Evolutionary conservation across 2,888 invertebrate genomes (phyloP).

Genomic region (Pollenia amentaria): DNA sequence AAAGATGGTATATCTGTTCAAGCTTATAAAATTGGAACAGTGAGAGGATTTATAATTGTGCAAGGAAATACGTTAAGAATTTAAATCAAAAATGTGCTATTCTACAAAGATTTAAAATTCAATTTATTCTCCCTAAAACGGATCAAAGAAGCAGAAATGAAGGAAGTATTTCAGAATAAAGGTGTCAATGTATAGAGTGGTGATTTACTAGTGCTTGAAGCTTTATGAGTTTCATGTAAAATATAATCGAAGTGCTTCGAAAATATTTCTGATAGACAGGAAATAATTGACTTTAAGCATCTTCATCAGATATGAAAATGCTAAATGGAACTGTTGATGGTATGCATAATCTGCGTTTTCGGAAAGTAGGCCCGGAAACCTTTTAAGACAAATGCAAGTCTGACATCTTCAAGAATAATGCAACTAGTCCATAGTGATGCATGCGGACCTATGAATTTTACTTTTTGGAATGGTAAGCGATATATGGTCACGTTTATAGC

Average conservation of each 20-base stretch:
- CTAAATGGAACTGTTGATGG: no score
- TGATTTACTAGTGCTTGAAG: neutral
- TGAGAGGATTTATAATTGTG: no score
- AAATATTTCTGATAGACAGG: no score
- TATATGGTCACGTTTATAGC: slow-evolving; percentile 16
- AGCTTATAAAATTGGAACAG: no score
- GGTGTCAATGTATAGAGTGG: neutral
- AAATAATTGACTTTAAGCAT: no score
- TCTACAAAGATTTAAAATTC: slow-evolving; percentile 7
- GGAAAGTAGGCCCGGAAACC: no score
- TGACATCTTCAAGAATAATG: neutral
- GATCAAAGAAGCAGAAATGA: slow-evolving; percentile 9
- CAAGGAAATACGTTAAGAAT: no score
- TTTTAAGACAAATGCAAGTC: neutral
- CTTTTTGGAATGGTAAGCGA: slow-evolving; percentile 12
- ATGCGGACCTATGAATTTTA: slow-evolving; percentile 14
- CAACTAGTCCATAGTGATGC: slow-evolving; percentile 26
- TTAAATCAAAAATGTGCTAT: slow-evolving; percentile 5
- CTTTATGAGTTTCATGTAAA: slow-evolving; percentile 7
- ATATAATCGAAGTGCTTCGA: no score
- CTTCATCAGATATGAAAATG: no score
- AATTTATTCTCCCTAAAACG: slow-evolving; percentile 12
- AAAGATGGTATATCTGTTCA: no score
- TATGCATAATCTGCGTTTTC: no score
- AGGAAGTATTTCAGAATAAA: slow-evolving; percentile 10